phyloP scores from a whole-genome alignment of 2,888 invertebrate genomes.

The Encarsia formosa region DNA sequence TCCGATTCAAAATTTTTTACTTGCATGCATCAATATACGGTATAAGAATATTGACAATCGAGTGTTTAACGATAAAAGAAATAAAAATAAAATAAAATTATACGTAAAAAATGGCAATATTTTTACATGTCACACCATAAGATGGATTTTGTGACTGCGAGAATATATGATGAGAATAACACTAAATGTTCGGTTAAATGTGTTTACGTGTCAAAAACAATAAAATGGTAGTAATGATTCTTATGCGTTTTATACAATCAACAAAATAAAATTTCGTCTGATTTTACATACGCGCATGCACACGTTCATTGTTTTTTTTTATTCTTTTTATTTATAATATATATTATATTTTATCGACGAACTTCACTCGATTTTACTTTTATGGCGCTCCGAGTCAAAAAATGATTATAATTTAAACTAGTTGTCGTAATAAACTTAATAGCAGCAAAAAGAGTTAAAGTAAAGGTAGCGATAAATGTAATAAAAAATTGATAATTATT shows the following conservation, averaged over 20 bases:
- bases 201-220: constrained; percentile 18
- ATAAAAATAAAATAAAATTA: no score
- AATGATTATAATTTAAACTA: constrained; percentile 26
- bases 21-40: no score
- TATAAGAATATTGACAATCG: no score
- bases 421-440: no score
- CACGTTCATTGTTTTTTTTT: constrained; percentile 8
- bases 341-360: constrained; percentile 3
- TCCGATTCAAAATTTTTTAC: no score
- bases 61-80: no score
- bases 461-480: constrained; percentile 31
- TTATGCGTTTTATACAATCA: constrained; percentile 15
- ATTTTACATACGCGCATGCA: constrained; percentile 8
- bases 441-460: constrained; percentile 32
- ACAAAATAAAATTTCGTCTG: constrained; percentile 25
- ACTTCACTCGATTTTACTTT: constrained; percentile 3
- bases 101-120: no score
- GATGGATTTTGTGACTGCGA: constrained; percentile 47
- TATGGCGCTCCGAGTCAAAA: constrained; percentile 25
- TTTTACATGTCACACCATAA: constrained; percentile 41
- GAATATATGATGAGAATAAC: constrained; percentile 21
- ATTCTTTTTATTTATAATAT: background rate
- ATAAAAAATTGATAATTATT: constrained; percentile 22
- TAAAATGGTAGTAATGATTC: constrained; percentile 26
- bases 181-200: constrained; percentile 14